phyloP scores from a whole-genome alignment of 2,113 vertebrate genomes.

The Diphyllodes magnificus region DNA sequence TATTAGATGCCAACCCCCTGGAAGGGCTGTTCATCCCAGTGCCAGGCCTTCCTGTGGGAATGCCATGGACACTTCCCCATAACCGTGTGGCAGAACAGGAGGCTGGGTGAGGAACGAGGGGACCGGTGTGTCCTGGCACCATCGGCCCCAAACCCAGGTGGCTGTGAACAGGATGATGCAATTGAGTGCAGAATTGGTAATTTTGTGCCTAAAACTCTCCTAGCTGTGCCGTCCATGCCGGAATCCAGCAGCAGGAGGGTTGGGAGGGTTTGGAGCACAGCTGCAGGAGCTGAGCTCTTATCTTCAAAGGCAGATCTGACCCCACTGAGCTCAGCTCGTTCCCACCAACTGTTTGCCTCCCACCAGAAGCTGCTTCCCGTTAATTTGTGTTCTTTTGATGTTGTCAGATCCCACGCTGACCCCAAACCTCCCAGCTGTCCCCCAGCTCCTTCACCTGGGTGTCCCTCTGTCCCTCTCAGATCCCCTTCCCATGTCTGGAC shows the following conservation, averaged over 20 bases:
- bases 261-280: not conserved
- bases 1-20: not conserved
- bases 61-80: rapidly evolving
- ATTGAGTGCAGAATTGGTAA: not conserved
- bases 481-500: not conserved
- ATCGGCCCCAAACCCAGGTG: rapidly evolving
- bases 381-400: slow-evolving; percentile 9
- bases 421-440: not conserved
- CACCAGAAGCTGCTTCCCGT: not conserved
- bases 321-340: not conserved
- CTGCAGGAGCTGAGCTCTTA: not conserved
- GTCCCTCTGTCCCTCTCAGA: not conserved
- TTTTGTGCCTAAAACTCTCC: not conserved
- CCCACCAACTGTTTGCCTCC: not conserved
- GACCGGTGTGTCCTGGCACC: not conserved
- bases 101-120: not conserved
- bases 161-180: not conserved
- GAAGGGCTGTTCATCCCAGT: not conserved
- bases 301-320: slow-evolving; percentile 15
- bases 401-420: not conserved
- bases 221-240: rapidly evolving
- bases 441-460: not conserved
- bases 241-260: not conserved
- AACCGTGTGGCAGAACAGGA: not conserved
- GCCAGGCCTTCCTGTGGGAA: not conserved